phyloP scores from a whole-genome alignment of 2,113 vertebrate species.

The Cynopterus brachyotis region DNA sequence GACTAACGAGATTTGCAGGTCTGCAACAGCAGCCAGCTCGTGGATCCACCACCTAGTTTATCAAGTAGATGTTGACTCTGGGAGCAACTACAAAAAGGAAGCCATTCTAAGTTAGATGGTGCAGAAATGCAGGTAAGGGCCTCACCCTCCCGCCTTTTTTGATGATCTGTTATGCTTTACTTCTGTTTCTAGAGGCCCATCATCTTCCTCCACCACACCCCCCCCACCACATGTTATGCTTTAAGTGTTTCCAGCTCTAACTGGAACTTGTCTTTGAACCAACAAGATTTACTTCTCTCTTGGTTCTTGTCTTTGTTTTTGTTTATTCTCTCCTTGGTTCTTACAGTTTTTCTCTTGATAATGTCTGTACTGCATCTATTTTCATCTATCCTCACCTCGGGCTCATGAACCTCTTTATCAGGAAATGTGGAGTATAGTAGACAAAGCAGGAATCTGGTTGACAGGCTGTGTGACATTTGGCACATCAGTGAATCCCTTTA shows the following conservation, averaged over 20 bases:
- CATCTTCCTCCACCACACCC: neutral
- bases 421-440: neutral
- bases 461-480: neutral
- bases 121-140: neutral
- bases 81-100: constrained; percentile 37
- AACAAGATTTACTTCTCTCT: neutral
- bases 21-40: neutral
- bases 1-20: constrained; percentile 68
- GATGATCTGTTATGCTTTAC: constrained; percentile 60
- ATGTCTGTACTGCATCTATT: neutral
- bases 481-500: neutral
- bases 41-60: constrained; percentile 57
- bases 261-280: neutral
- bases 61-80: constrained; percentile 47
- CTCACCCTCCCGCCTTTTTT: constrained; percentile 38
- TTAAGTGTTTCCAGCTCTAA: constrained; percentile 19
- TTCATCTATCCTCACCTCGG: neutral
- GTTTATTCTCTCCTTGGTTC: neutral
- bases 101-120: constrained; percentile 63
- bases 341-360: neutral
- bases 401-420: neutral
- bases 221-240: neutral
- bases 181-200: neutral
- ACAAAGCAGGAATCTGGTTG: neutral
- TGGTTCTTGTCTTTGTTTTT: neutral